Percentiles rank a stretch among this genome's conserved stretches.
Evolutionary conservation across 2,113 vertebrate species (phyloP).

Genomic region (Callithrix jacchus): DNA sequence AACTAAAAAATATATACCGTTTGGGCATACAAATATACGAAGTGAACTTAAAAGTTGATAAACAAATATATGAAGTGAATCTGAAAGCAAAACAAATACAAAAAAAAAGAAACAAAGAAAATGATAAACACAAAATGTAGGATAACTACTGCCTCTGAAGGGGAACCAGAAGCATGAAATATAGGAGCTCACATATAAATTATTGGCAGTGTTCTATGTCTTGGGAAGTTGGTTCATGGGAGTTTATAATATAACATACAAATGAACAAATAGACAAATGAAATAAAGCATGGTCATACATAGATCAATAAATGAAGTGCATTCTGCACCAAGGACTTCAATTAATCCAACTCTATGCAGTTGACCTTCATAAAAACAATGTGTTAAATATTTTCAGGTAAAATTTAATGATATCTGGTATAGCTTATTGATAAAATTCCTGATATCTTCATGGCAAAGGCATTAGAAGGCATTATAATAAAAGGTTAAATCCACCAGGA

Average conservation of each 20-base stretch:
- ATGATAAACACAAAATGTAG: not conserved
- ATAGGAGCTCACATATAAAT: not conserved
- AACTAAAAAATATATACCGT: not conserved
- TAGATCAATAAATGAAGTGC: not conserved
- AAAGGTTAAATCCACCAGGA: not conserved
- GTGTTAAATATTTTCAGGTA: not conserved
- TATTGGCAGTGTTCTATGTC: not conserved
- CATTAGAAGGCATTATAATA: not conserved
- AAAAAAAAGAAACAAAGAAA: not conserved
- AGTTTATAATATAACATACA: not conserved
- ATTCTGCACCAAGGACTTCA: not conserved
- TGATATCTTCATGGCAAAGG: not conserved
- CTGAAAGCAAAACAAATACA: not conserved
- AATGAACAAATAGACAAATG: not conserved
- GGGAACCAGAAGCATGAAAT: not conserved
- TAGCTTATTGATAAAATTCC: not conserved
- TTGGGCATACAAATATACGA: not conserved
- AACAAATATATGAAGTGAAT: not conserved
- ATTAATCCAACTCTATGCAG: not conserved
- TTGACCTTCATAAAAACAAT: not conserved
- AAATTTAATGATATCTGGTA: not conserved
- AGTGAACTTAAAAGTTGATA: not conserved
- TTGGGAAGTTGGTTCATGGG: not conserved
- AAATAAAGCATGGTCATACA: not conserved
- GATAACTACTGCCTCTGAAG: not conserved